These are phyloP conservation scores for Enteromius viviparus DNA, from an alignment of 2,797 vertebrate genomes.

Conservation along the genomic window DNA sequence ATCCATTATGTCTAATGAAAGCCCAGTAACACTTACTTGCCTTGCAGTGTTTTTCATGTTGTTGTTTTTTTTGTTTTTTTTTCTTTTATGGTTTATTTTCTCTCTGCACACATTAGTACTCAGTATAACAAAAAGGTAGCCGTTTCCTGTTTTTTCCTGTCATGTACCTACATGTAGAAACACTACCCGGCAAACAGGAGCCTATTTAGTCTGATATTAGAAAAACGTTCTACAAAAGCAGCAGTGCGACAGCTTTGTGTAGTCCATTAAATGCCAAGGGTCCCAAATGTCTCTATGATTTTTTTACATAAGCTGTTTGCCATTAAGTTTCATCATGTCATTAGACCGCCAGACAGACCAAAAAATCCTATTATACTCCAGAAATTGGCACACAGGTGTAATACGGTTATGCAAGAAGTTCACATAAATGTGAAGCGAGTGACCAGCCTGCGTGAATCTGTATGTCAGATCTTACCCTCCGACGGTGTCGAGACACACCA, in stretches of 20 bases:
- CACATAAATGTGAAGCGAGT: constrained; percentile 14
- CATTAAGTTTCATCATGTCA: constrained; percentile 36
- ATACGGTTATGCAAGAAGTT: constrained; percentile 33
- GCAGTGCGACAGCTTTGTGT: constrained; percentile 27
- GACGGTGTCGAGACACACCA: constrained; percentile 23
- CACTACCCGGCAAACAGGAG: constrained; percentile 48
- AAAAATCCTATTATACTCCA: constrained; percentile 38
- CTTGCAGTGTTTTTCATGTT: constrained; percentile 28
- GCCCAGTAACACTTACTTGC: constrained; percentile 47
- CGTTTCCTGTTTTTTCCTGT: constrained; percentile 47
- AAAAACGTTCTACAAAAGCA: constrained; percentile 37
- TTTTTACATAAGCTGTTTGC: constrained; percentile 51
- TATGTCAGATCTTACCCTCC: constrained; percentile 44
- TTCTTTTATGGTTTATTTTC: constrained; percentile 31
- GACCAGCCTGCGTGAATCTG: constrained; percentile 27
- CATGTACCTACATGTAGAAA: constrained; percentile 37
- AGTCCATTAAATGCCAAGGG: constrained; percentile 45
- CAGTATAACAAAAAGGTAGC: constrained; percentile 50
- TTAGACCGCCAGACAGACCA: constrained; percentile 36
- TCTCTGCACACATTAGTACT: constrained; percentile 52
- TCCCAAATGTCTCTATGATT: constrained; percentile 51
- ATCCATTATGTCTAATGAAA: constrained; percentile 58
- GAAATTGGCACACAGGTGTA: constrained; percentile 12
- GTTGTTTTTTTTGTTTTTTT: not conserved
- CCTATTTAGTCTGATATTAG: constrained; percentile 55